These are phyloP conservation scores for Erythrocercus mccallii DNA, from an alignment of 2,113 vertebrate genomes.

Conservation along the genomic window DNA sequence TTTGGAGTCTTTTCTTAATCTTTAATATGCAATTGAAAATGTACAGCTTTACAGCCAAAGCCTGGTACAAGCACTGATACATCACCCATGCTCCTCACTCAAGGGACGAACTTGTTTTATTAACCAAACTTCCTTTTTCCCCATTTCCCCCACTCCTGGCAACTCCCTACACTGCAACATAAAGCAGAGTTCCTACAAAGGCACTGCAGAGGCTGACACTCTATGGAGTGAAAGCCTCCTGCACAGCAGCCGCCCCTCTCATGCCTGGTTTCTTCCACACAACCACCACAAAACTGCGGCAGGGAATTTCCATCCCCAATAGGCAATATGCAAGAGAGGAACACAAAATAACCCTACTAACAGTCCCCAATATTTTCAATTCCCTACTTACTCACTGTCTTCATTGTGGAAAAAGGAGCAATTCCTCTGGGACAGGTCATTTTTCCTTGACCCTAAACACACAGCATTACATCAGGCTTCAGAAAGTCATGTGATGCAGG, in stretches of 20 bases:
- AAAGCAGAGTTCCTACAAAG: neutral
- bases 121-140: neutral
- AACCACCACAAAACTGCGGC: neutral
- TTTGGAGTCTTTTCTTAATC: neutral
- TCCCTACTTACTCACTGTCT: neutral
- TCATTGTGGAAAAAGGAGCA: neutral
- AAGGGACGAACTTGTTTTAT: neutral
- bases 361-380: neutral
- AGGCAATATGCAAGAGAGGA: neutral
- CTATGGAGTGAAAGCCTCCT: rapidly evolving
- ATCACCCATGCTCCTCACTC: neutral
- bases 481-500: neutral
- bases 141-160: neutral
- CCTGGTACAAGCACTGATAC: neutral
- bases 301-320: neutral
- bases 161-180: neutral
- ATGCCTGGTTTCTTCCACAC: neutral
- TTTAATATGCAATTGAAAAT: rapidly evolving
- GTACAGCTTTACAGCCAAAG: neutral
- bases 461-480: neutral
- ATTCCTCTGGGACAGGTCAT: neutral
- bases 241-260: neutral
- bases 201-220: neutral
- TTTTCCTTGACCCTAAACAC: neutral
- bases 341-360: neutral